Base-by-base conservation (phyloP, 2,797 vertebrate species). In the Pseudotriccus pelzelni region DNA sequence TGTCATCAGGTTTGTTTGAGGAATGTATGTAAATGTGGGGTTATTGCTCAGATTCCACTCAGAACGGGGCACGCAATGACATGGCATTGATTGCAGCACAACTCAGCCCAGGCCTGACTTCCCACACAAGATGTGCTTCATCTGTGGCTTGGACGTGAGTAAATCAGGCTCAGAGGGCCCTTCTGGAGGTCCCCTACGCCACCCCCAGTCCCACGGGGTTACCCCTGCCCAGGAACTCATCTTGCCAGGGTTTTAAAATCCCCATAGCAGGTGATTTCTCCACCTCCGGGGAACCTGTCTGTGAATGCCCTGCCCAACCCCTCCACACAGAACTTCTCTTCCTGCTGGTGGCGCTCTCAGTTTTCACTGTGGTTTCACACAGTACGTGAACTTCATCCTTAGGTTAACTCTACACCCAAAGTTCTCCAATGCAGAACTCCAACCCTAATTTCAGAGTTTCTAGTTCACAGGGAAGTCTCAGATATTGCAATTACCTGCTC, bases 151-250 rank as follows among this genome's bases (percentile, higher is more conserved):
- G 49, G 75, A 39, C 47, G 32, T 24, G 25, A 77, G 30, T 19
- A 56, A 34, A 15, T 11, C 5, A n/a, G 44, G 16, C 32, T 37
- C 43, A 62, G 60, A 86, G 30, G 28, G 46, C 59, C 44, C 10
- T 52, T 64, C 44, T 53, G 44, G 32, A 85, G 32, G 32, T 60
- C 44, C 52, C 14, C 20, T 2, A 12, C 27, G 60, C 62, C 20
- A 47, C 20, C 3, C 15, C 15, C 39, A 1, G 0, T 41, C 18
- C n/a, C 1, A 12, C 0, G 53, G n/a, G 20, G 67, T 44, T 69
- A 47, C 22, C 44, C n/a, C 47, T 79, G 49, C 82, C 44, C 47
- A 62, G 12, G 25, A 74, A 60, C 68, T 28, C 39, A 39, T 21
- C 49, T 11, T 18, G 27, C 27, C 72, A 63, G 15, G 15, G 47